These are phyloP conservation scores for Oedothorax gibbosus DNA, from an alignment of 1,140 invertebrate genomes.

Conservation along the genomic window DNA sequence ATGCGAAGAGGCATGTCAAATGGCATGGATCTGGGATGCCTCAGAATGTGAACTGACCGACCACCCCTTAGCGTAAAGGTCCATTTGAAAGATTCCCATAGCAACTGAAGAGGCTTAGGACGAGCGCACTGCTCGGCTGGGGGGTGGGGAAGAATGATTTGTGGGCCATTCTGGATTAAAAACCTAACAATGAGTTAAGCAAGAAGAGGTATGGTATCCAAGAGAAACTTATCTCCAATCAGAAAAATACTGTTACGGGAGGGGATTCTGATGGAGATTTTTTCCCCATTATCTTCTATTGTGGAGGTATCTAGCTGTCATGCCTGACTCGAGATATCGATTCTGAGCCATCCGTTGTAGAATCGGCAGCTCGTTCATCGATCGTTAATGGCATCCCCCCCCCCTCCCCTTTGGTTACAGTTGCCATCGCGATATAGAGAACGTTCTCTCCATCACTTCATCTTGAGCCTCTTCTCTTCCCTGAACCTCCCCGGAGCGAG, in stretches of 20 bases:
- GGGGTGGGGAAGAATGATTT: background rate
- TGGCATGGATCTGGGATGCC: background rate
- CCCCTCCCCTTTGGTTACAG: slow-evolving; percentile 25
- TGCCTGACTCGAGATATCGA: slow-evolving; percentile 34
- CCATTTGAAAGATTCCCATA: slow-evolving; percentile 30
- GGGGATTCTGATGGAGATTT: slow-evolving; percentile 1
- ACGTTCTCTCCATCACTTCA: slow-evolving; percentile 55
- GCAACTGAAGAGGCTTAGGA: slow-evolving; percentile 12
- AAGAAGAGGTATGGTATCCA: background rate
- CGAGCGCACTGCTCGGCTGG: slow-evolving; percentile 33
- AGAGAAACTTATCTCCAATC: slow-evolving; percentile 40
- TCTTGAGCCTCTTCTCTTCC: slow-evolving; percentile 34
- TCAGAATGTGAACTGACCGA: slow-evolving; percentile 4
- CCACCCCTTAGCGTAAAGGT: slow-evolving; percentile 30
- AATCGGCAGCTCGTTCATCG: slow-evolving; percentile 54
- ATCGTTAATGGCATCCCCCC: slow-evolving; percentile 29
- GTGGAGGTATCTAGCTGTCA: slow-evolving; percentile 30
- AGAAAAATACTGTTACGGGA: slow-evolving; percentile 37
- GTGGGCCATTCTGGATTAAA: slow-evolving; percentile 21
- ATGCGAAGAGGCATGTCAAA: background rate
- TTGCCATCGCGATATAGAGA: slow-evolving; percentile 39
- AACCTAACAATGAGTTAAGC: slow-evolving; percentile 43
- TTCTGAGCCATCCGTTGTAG: slow-evolving; percentile 35
- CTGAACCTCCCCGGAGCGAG: slow-evolving; percentile 2
- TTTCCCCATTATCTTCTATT: slow-evolving; percentile 3